phyloP scores from a whole-genome alignment of 2,888 invertebrate species.

The Autographa pulchrina region DNA sequence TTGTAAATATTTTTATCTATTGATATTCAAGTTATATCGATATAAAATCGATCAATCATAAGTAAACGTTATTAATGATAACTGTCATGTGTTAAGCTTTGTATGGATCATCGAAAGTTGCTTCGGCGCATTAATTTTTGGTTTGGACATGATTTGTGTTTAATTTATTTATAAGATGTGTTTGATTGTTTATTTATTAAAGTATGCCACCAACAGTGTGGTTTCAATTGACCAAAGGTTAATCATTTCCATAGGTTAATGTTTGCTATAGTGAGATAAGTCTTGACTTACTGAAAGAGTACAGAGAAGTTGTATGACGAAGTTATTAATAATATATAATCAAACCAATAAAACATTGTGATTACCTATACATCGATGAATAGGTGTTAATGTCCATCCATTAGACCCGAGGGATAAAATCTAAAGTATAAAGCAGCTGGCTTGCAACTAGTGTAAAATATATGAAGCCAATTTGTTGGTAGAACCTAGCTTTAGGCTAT shows the following conservation, averaged over 20 bases:
- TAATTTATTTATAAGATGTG: constrained; percentile 48
- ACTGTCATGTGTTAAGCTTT: constrained; percentile 73
- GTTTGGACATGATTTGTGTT: constrained; percentile 51
- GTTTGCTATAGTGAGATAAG: too few species aligned
- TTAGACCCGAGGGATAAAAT: not conserved
- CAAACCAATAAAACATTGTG: too few species aligned
- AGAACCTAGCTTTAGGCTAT: not conserved
- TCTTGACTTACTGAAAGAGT: too few species aligned
- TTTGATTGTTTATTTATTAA: constrained; percentile 49
- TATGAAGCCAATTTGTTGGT: not conserved
- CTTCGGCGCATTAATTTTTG: constrained; percentile 62
- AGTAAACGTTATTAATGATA: constrained; percentile 82
- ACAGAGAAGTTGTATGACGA: too few species aligned
- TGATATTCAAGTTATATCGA: constrained; percentile 71
- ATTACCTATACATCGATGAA: not conserved
- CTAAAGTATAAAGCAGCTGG: not conserved
- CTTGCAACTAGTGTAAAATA: not conserved
- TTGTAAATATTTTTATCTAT: constrained; percentile 58
- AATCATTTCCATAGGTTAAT: not conserved
- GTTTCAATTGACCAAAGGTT: constrained; percentile 27
- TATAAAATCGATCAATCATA: constrained; percentile 79
- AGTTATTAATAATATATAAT: too few species aligned
- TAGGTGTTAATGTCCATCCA: not conserved
- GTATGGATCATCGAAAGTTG: constrained; percentile 77
- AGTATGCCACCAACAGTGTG: constrained; percentile 41